Base-by-base conservation (phyloP, 2,113 vertebrate species). In the Elephantulus edwardii region DNA sequence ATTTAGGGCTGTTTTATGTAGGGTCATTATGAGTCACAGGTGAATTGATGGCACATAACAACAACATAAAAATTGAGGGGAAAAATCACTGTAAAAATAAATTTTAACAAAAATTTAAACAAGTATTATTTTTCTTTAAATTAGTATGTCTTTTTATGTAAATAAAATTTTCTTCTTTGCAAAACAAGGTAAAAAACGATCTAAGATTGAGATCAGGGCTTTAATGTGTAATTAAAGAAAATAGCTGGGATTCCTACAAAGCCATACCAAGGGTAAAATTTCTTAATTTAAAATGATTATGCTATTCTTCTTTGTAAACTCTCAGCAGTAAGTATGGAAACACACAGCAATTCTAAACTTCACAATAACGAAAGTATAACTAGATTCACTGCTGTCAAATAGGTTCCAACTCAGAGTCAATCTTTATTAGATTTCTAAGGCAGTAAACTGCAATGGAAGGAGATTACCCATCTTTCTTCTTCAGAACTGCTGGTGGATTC, bases 41-140 rank as follows among this genome's bases (percentile, higher is more conserved):
- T n/a, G 38, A 6, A 88, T 60, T 71, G 28, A 60, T 60, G 22
- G 82, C 42, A 91, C 82, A 90, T 91, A 14, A 2, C 83, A 77
- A 60, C 94, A 89, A 84, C 66, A 54, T 2, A 24, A 28, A 62
- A 12, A 91, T 54, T 94, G 77, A 72, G 83, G 87, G 62, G 62
- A 38, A 70, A 50, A 83, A 72, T 56, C 20, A 92, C 20, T 58
- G 33, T 38, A 83, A 83, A 79, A 86, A 24, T 50, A 75, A 52
- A 30, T 24, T 88, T 87, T 94, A 71, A 82, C n/a, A 68, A 88
- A 94, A 90, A 64, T 50, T 77, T 68, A 82, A 86, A 46, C 26
- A 91, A 89, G 8, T 71, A 70, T 72, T 83, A 50, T n/a, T 82
- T 90, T 91, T 76, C 44, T 83, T 89, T 83, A 66, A 44, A 72